Base-by-base conservation (phyloP, 2,888 invertebrate species). In the Omphaloscelis lunosa region DNA sequence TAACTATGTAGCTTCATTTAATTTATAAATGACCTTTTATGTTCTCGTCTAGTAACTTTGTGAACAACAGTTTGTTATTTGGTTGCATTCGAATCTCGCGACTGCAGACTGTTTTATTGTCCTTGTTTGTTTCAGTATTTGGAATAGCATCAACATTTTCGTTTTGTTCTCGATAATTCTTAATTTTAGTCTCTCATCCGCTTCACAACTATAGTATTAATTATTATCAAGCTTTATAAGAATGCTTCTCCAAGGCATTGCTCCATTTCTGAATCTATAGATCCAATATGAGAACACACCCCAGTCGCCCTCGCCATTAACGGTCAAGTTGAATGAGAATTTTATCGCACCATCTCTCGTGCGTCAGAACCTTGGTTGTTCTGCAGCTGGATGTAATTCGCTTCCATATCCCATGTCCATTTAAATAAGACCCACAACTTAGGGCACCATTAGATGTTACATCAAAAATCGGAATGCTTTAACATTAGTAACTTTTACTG, bases 271-370 rank as follows among this genome's bases (percentile, higher is more conserved):
- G 9, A 41, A 56, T 3, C 8, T 12, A 27, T 27, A 29, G n/a
- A 45, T 56, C 29, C n/a, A 78, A 59, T 78, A 27, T 1, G 23
- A 48, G 39, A 58, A 63, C 34, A 68, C 75, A 75, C 68, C 67
- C 58, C n/a, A 45, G 34, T 34, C 41, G 67, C 48, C 67, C 20
- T 20, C 39, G 9, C 41, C 8, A 45, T 68, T 39, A 51, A 39
- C 65, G 69, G 69, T 41, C 77, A 76, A 67, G 41, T 80, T 51
- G 34, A 75, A 70, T 82, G 59, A 76, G 41, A 62, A 75, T 58
- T 68, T 82, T 80, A 80, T 70, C 66, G 41, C 56, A 15, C 48
- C 77, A 76, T 70, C 59, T 80, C 15, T 69, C 20, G 56, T 70
- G 56, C 59, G 77, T 66, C 80, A 76, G 76, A 66, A 56, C 77